Base-by-base conservation (phyloP, 2,888 invertebrate species). In the Blastobasis lacticolella region DNA sequence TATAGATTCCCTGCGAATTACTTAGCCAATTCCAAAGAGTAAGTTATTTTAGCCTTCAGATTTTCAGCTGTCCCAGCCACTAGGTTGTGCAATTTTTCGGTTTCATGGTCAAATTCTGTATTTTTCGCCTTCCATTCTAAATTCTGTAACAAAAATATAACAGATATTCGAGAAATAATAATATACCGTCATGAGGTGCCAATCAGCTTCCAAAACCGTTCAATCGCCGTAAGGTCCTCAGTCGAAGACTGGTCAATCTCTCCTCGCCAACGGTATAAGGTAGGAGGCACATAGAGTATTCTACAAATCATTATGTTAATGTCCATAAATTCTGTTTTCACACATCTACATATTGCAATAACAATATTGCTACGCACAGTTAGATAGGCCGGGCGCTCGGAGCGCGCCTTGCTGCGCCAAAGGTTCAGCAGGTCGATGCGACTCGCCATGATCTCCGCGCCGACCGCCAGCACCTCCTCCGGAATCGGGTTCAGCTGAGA, bases 101-200 rank as follows among this genome's bases (percentile, higher is more conserved):
- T 81, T 65, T 85, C 84, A 4, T 63, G 50, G 46, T 87, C 86
- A 49, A 80, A 74, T 53, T 83, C 81, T 0, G 57, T 46, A 51
- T 77, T 78, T 61, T 78, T 85, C 0, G 68, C 59, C 72, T 81
- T 85, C 78, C 76, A 80, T 62, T 81, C 85, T 42, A 75, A 57
- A 59, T 75, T 82, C 85, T 86, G 56, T 41, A 73, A 74, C 51
- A 53, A 6, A 42, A 23, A 23, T 23, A 23, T 23, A 23, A 3
- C 23, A 23, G 23, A 23, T 23, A 23, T 23, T 23, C 23, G 1
- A 23, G 3, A 23, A 23, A 23, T 23, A 23, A 23, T 2, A 2
- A 23, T 23, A 23, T n/a, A n/a, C n/a, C n/a, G n/a, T n/a, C n/a
- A 23, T 23, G 23, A 23, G 23, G 23, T 3, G 23, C 23, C 23